Conservation (phyloP, 2,113 vertebrate species). For the Mustela lutreola region DNA sequence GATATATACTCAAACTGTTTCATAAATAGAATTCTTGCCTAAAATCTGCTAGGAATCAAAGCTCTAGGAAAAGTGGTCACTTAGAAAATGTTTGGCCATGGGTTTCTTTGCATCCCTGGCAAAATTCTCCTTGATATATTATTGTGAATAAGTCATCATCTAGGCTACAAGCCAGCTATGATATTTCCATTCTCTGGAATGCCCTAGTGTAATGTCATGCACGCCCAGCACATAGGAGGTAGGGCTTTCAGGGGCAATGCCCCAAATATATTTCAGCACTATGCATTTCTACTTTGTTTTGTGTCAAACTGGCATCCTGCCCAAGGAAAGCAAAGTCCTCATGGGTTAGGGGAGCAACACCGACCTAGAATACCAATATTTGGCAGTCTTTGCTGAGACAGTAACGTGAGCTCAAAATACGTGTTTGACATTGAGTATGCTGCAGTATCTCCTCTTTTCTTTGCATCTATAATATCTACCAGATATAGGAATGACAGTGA, state of each 20-base stretch:
- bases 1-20: neutral
- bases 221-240: neutral
- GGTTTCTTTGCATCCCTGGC: constrained; percentile 38
- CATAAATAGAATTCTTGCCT: neutral
- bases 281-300: neutral
- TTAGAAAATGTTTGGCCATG: neutral
- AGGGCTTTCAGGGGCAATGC: neutral
- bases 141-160: constrained; percentile 18
- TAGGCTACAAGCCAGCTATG: neutral
- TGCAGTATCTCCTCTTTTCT: neutral
- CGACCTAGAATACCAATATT: neutral
- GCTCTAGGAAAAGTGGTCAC: neutral
- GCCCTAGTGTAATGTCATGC: neutral
- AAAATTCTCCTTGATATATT: constrained; percentile 59
- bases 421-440: neutral
- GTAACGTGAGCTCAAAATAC: neutral
- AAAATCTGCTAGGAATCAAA: neutral
- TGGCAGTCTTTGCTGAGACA: neutral
- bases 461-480: neutral
- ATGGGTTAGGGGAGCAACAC: neutral
- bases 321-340: neutral
- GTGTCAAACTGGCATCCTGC: neutral
- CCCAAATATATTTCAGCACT: neutral
- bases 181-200: constrained; percentile 31
- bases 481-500: neutral